Percentiles rank a stretch among this genome's conserved stretches.
Conservation (phyloP, 2,797 vertebrate genomes). For the Halcyon leucocephala region DNA sequence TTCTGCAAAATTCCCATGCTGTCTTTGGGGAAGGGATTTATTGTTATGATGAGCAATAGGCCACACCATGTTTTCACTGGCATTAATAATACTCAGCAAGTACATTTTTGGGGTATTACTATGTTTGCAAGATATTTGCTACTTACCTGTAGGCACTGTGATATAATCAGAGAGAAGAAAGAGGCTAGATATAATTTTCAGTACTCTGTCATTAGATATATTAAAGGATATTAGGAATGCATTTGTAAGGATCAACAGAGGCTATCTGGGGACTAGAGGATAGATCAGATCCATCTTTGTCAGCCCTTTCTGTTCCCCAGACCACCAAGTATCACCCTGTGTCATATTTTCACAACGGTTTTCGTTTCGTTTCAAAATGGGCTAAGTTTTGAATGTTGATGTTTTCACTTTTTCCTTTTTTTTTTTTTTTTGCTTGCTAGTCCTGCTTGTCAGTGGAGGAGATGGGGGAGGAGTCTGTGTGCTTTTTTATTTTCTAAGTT, state of each 20-base stretch:
- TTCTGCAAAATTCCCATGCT: background rate
- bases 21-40: background rate
- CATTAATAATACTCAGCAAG: background rate
- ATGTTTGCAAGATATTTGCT: background rate
- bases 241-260: background rate
- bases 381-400: background rate
- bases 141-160: background rate
- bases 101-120: background rate
- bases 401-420: background rate
- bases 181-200: background rate
- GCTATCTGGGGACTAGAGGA: background rate
- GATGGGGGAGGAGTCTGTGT: background rate
- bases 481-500: background rate
- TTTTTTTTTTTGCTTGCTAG: background rate
- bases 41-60: background rate
- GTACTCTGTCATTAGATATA: background rate
- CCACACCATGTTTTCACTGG: background rate
- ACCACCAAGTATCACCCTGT: background rate
- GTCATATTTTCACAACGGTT: background rate
- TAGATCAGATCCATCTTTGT: background rate
- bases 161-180: background rate
- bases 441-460: background rate
- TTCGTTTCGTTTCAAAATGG: background rate
- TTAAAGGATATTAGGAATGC: background rate
- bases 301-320: background rate